A percentile compares a stretch with the other conserved stretches of the same genome.
These are phyloP conservation scores for Brachylomia viminalis DNA, from an alignment of 2,888 invertebrate species.

Conservation along the genomic window DNA sequence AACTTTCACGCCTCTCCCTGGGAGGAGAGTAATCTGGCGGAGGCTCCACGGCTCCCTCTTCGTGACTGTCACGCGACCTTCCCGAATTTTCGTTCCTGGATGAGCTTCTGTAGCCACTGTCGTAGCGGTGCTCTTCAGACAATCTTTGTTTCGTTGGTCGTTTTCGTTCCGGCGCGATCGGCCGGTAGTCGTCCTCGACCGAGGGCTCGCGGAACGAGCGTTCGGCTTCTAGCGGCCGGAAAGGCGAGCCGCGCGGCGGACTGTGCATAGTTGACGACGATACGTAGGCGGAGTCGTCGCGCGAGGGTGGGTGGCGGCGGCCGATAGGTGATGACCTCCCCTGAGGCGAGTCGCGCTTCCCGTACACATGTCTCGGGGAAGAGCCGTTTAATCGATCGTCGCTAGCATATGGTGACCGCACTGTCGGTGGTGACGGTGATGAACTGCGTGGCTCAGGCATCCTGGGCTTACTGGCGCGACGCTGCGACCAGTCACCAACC, in stretches of 20 bases:
- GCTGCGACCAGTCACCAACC: slow-evolving; percentile 95
- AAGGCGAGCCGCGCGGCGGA: slow-evolving; percentile 89
- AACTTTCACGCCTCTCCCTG: slow-evolving; percentile 85
- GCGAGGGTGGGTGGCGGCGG: slow-evolving; percentile 88
- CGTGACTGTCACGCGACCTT: slow-evolving; percentile 86
- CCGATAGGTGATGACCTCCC: slow-evolving; percentile 84
- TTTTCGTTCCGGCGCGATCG: slow-evolving; percentile 92
- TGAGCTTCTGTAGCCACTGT: slow-evolving; percentile 90
- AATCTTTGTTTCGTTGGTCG: slow-evolving; percentile 90
- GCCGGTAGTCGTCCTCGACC: slow-evolving; percentile 87
- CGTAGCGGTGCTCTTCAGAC: slow-evolving; percentile 89
- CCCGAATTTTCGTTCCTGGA: slow-evolving; percentile 89
- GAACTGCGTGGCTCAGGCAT: slow-evolving; percentile 88
- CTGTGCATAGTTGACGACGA: slow-evolving; percentile 91
- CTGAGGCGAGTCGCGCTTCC: slow-evolving; percentile 86
- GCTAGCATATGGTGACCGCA: slow-evolving; percentile 85
- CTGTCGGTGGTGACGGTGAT: slow-evolving; percentile 85
- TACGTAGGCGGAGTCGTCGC: slow-evolving; percentile 90
- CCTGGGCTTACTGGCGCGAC: slow-evolving; percentile 89
- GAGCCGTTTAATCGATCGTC: slow-evolving; percentile 84
- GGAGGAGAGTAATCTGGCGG: slow-evolving; percentile 94
- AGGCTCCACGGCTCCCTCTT: slow-evolving; percentile 91
- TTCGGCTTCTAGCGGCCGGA: slow-evolving; percentile 85
- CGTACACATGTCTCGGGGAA: slow-evolving; percentile 84
- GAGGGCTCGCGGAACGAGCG: slow-evolving; percentile 88